phyloP scores from a whole-genome alignment of 1,140 invertebrate species.

The Artemia franciscana region DNA sequence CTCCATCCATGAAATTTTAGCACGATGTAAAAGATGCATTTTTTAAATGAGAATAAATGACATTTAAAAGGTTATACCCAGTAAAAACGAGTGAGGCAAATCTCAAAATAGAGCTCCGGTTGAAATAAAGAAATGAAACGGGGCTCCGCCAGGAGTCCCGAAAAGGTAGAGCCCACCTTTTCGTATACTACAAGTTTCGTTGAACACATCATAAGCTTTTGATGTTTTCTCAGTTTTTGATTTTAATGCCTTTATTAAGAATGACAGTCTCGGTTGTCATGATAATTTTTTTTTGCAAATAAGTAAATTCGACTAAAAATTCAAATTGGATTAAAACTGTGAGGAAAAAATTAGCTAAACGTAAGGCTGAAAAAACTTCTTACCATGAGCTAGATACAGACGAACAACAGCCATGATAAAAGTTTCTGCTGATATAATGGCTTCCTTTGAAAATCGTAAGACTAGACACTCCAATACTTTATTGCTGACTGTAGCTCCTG shows the following conservation, averaged over 20 bases:
- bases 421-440: constrained; percentile 31
- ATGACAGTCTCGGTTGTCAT: neutral
- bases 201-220: neutral
- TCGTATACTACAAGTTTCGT: neutral
- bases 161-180: neutral
- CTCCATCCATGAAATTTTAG: no score
- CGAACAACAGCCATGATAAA: constrained; percentile 41
- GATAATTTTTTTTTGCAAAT: neutral
- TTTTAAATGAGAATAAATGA: no score
- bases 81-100: no score
- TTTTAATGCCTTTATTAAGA: neutral
- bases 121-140: no score
- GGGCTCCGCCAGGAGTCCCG: neutral
- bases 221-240: neutral
- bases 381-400: constrained; percentile 45
- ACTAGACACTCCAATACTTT: constrained; percentile 48
- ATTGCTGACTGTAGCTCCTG: constrained; percentile 40
- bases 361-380: constrained; percentile 13
- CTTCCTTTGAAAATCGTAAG: constrained; percentile 35
- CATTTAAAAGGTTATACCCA: no score
- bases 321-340: neutral
- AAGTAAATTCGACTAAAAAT: constrained; percentile 1
- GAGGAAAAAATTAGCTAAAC: constrained; percentile 3
- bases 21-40: no score
- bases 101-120: no score